These are phyloP conservation scores for Euura lappo DNA, from an alignment of 1,140 invertebrate species.

Conservation along the genomic window DNA sequence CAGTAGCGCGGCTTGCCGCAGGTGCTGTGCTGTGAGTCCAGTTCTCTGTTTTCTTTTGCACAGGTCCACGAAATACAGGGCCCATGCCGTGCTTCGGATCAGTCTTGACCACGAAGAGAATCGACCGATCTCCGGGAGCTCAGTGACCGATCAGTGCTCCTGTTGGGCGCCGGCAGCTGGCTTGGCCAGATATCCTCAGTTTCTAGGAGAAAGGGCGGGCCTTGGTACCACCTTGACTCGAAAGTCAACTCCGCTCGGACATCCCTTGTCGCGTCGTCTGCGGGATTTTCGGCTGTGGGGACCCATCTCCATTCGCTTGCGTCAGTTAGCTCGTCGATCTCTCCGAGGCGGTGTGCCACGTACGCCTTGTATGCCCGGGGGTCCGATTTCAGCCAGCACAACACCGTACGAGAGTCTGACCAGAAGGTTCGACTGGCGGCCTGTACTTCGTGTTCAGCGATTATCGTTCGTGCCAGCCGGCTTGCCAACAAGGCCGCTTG, in stretches of 20 bases:
- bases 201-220: constrained; percentile 12
- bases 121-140: too few relatives aligned
- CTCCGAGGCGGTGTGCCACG: constrained; percentile 47
- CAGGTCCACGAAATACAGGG: too few relatives aligned
- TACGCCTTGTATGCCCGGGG: constrained; percentile 45
- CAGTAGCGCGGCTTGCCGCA: constrained; percentile 1
- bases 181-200: constrained; percentile 2
- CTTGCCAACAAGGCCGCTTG: constrained; percentile 35
- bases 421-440: constrained; percentile 30
- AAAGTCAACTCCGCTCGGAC: background rate
- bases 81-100: too few relatives aligned
- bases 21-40: background rate
- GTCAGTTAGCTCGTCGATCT: constrained; percentile 41
- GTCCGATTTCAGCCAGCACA: constrained; percentile 40
- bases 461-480: constrained; percentile 20
- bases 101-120: too few relatives aligned
- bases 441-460: constrained; percentile 15
- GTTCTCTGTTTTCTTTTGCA: too few relatives aligned
- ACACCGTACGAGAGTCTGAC: constrained; percentile 37
- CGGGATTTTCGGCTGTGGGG: constrained; percentile 32
- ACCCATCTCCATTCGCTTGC: constrained; percentile 32
- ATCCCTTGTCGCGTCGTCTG: constrained; percentile 31
- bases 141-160: too few relatives aligned
- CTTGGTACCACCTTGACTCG: constrained; percentile 9
- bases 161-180: background rate